Evolutionary conservation across 2,888 invertebrate species (phyloP).

Genomic region (Nephrocerus scutellatus): DNA sequence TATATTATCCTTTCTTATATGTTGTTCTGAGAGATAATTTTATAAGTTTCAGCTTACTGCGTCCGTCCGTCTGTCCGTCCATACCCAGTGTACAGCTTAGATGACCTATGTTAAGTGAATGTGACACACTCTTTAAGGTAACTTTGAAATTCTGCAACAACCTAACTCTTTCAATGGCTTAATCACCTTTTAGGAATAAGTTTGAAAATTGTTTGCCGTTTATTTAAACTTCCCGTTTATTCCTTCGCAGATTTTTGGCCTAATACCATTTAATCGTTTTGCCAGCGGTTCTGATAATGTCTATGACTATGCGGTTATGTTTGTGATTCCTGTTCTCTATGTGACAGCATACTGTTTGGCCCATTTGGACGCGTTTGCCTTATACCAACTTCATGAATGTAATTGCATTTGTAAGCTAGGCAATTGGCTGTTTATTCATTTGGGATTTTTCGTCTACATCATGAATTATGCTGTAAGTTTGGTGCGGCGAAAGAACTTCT

Average conservation of each 20-base stretch:
- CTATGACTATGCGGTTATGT: slow-evolving; percentile 36
- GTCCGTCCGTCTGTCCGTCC: no score
- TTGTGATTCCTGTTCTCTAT: slow-evolving; percentile 33
- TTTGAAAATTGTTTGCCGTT: neutral
- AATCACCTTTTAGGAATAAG: no score
- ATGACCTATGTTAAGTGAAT: no score
- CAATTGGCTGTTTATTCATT: slow-evolving; percentile 34
- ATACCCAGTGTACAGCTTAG: no score
- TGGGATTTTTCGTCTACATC: slow-evolving; percentile 39
- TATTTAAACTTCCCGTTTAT: neutral
- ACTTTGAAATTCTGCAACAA: no score
- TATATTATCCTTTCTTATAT: no score
- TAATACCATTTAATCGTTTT: slow-evolving; percentile 38
- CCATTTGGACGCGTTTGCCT: slow-evolving; percentile 18
- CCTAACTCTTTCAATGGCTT: no score
- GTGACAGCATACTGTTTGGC: slow-evolving; percentile 31
- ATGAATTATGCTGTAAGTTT: slow-evolving; percentile 31
- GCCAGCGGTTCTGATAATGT: slow-evolving; percentile 22
- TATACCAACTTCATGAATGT: slow-evolving; percentile 27
- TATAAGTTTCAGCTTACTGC: no score
- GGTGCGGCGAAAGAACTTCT: slow-evolving; percentile 38
- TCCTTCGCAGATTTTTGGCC: slow-evolving; percentile 32
- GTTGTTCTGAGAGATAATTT: no score
- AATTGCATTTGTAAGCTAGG: slow-evolving; percentile 36
- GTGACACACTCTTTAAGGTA: no score